A percentile compares a stretch with the other conserved stretches of the same genome.
Evolutionary conservation across 1,140 invertebrate species (phyloP).

Genomic region (Neocloeon triangulifer): DNA sequence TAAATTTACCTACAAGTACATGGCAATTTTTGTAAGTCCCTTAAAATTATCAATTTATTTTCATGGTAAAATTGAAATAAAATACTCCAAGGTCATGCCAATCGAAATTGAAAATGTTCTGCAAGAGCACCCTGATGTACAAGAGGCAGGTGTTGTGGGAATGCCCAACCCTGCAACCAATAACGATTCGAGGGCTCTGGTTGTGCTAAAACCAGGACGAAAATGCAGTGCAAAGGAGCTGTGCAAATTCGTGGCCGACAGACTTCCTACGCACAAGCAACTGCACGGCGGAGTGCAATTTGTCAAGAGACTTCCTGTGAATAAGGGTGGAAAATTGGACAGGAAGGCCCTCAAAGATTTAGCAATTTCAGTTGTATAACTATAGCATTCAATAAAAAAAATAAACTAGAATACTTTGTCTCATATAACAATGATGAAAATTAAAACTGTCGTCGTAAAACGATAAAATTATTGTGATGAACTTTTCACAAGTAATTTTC

Average conservation of each 20-base stretch:
- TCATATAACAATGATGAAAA: too few relatives aligned
- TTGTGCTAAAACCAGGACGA: neutral
- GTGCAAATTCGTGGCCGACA: neutral
- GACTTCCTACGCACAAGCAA: neutral
- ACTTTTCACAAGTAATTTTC: too few relatives aligned
- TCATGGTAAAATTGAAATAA: too few relatives aligned
- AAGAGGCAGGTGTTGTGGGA: conserved; percentile 5
- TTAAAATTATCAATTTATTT: too few relatives aligned
- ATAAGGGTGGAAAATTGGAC: conserved; percentile 1
- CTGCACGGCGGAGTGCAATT: conserved; percentile 1
- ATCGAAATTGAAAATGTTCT: conserved; percentile 8
- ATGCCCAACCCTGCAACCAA: conserved; percentile 3
- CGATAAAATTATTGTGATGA: too few relatives aligned
- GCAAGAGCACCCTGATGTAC: conserved; percentile 4
- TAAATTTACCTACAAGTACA: conserved; percentile 11
- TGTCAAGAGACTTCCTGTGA: conserved; percentile 1
- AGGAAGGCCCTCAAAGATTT: neutral
- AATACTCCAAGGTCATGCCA: conserved; percentile 8
- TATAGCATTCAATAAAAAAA: too few relatives aligned
- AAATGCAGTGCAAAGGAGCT: neutral
- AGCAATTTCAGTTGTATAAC: conserved; percentile 1
- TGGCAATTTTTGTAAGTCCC: too few relatives aligned
- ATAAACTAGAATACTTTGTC: too few relatives aligned
- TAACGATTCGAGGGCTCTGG: neutral
- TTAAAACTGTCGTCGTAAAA: too few relatives aligned